These are phyloP conservation scores for Orchesella flavescens DNA, from an alignment of 2,888 invertebrate species.

Conservation along the genomic window DNA sequence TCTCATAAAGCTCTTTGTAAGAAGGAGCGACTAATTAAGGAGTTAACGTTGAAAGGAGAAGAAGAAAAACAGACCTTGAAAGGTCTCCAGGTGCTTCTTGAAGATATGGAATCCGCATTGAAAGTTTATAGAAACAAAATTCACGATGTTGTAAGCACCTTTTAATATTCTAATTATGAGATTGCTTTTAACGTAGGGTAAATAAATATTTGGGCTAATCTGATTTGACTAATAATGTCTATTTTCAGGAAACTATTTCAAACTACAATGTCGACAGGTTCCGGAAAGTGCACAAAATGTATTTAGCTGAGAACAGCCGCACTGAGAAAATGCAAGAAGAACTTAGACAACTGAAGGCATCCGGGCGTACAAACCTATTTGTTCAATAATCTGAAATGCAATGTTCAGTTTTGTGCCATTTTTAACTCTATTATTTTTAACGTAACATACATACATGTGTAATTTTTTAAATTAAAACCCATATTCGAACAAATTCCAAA, in stretches of 20 bases:
- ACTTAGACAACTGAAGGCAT: slow-evolving; percentile 39
- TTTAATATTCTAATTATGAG: slow-evolving; percentile 1
- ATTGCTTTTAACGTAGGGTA: too few species aligned
- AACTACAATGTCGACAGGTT: slow-evolving; percentile 48
- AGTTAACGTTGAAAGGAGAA: slow-evolving; percentile 52
- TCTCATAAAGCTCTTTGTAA: slow-evolving; percentile 47
- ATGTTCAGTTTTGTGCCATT: not conserved
- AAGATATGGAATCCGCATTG: slow-evolving; percentile 44
- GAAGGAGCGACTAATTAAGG: slow-evolving; percentile 54
- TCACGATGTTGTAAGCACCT: slow-evolving; percentile 43
- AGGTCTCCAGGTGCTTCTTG: slow-evolving; percentile 32
- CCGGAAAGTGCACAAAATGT: slow-evolving; percentile 56
- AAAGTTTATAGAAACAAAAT: slow-evolving; percentile 52
- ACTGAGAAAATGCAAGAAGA: slow-evolving; percentile 42
- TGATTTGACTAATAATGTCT: not conserved
- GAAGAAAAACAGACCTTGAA: slow-evolving; percentile 46
- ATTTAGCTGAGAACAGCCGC: slow-evolving; percentile 40
- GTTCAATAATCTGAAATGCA: slow-evolving; percentile 24
- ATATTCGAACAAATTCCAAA: not conserved
- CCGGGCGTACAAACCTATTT: slow-evolving; percentile 43
- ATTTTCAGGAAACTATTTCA: slow-evolving; percentile 53
- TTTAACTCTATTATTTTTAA: not conserved
- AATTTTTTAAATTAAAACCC: not conserved
- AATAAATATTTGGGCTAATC: not conserved
- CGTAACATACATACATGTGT: not conserved